Evolutionary conservation across 2,113 vertebrate genomes (phyloP), one percentile per base, ranked within the genome.

Genomic region (Corvus cornix): DNA sequence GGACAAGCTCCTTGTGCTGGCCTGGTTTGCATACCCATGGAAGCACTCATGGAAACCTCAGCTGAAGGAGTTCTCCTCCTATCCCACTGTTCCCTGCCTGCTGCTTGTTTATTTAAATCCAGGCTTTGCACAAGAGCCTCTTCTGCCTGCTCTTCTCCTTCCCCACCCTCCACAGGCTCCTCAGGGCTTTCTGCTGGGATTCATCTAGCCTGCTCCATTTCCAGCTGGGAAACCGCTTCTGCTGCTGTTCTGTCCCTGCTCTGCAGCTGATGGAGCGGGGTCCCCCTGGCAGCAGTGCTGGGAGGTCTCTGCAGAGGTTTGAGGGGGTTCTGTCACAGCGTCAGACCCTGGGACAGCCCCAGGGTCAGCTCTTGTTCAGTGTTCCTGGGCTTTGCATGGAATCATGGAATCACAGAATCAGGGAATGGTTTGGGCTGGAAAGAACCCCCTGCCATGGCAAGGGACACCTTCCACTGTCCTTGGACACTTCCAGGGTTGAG

Each of bases 221-320:
- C 31, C 37, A 55, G 1, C 52, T 66, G 74, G 82, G 60, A 87
- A 76, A 2, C 9, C 11, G 5, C 27, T 80, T 1, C 37, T 49
- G n/a, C 46, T 79, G 80, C 41, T 68, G 11, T 7, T 48, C 11
- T 18, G 10, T 30, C 52, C 13, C 43, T 39, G 24, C 26, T 44
- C 35, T 41, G 20, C 2, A 1, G 41, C 31, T 26, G 22, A 14
- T 0, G 23, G 41, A 59, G 41, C 6, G 0, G 55, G 27, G 5
- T 14, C 14, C 26, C 18, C 16, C 37, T 0, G 1, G 56, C 55
- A 70, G 44, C 0, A 0, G 4, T 11, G 26, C 53, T 12, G 48
- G 63, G 10, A 12, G 28, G 14, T 59, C 44, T 19, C 74, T 48
- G 76, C 55, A 37, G 58, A 64, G 51, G 11, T 16, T 86, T 4